A percentile compares a stretch with the other conserved stretches of the same genome.
Evolutionary conservation across 2,113 vertebrate genomes (phyloP).

Genomic region (Diphyllodes magnificus): DNA sequence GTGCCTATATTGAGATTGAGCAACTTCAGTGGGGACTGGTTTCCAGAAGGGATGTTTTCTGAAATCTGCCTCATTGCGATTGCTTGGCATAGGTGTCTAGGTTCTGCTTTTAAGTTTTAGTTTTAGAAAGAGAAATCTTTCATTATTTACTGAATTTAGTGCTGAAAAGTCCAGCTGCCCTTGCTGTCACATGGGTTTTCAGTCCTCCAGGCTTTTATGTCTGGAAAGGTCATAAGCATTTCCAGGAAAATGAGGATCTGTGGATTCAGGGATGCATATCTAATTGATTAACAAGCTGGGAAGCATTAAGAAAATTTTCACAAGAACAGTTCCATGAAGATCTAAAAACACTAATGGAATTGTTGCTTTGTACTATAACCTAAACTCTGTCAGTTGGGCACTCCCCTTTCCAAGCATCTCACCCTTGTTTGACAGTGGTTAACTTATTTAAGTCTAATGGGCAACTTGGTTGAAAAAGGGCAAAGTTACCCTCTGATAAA

Average conservation of each 20-base stretch:
- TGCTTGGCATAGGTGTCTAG: neutral
- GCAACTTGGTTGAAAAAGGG: neutral
- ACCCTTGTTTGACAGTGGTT: neutral
- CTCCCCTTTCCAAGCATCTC: neutral
- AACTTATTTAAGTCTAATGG: neutral
- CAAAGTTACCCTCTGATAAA: neutral
- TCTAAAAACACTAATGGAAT: neutral
- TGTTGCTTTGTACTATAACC: neutral
- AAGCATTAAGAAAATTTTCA: neutral
- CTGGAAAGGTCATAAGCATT: neutral
- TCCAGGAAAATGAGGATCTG: neutral
- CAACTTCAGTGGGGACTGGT: rapidly evolving
- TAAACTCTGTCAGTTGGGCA: neutral
- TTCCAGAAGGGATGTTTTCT: neutral
- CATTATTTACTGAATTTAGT: neutral
- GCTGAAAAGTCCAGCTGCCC: neutral
- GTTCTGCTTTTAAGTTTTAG: neutral
- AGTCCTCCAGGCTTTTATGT: neutral
- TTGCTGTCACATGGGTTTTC: neutral
- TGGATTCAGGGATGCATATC: neutral
- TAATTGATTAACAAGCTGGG: neutral
- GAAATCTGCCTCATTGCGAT: neutral
- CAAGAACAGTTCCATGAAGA: neutral
- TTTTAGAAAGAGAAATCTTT: neutral
- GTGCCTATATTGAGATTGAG: neutral